Evolutionary conservation across 2,888 invertebrate genomes (phyloP), one percentile per base, ranked within the genome.

Genomic region (Andrena flavipes): DNA sequence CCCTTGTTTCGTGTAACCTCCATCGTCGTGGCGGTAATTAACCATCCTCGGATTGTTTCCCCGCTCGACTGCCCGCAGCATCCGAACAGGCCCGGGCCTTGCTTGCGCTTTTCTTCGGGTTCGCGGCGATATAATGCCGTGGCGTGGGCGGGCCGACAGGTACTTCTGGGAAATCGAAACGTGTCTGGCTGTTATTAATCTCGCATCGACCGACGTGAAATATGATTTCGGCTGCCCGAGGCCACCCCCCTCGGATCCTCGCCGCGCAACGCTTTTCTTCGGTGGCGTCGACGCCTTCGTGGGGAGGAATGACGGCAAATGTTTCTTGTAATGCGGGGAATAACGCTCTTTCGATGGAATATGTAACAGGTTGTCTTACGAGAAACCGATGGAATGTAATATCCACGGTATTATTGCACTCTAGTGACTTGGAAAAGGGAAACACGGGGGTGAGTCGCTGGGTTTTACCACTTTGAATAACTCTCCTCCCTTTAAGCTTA

Each of bases 91-190:
- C 20, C 33, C 20, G 30, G n/a, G 26, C 49, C 63, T 59, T 65
- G 72, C 74, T 73, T 77, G 72, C 73, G 83, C 82, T 87, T 84
- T 84, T 75, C 76, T 73, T 71, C 64, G 35, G 23, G 8, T 64
- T 62, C 73, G 63, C 13, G 26, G 48, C 76, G 68, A 73, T 73
- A 70, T 60, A 83, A 78, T 68, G 67, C 67, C 68, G 20, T 60
- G 60, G 56, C 76, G 79, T 72, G 79, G 73, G 76, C 76, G 82
- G 73, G 49, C 76, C 85, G 79, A 75, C 86, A 82, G 84, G 84
- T 86, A 90, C 88, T 90, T 89, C 87, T 87, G 90, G 85, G 88
- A 89, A 91, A 90, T 90, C 90, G 89, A 90, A 91, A 88, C 87
- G 84, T 86, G 88, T 84, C 86, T 84, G 83, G 70, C 82, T 87